Conservation (phyloP, 2,797 vertebrate species). For the Delichon dasypus region DNA sequence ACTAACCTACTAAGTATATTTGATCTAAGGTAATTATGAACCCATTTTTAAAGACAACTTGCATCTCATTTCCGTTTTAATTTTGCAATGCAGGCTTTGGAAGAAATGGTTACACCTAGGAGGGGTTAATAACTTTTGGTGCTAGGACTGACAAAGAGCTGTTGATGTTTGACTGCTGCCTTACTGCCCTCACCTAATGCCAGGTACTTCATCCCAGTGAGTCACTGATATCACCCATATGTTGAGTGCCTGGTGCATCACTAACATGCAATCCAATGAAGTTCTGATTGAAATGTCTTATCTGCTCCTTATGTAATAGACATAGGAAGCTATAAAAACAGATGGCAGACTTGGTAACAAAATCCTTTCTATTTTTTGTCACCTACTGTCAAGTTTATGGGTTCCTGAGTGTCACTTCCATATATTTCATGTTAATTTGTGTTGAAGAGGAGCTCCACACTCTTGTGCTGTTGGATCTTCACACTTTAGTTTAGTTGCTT, state of each 20-base stretch:
- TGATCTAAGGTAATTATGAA: neutral
- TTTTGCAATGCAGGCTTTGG: neutral
- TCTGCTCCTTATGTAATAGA: neutral
- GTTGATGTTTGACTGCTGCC: neutral
- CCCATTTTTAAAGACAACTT: neutral
- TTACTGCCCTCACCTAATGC: neutral
- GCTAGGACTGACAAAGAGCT: neutral
- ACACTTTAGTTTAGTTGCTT: neutral
- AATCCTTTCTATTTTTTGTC: slow-evolving; percentile 20
- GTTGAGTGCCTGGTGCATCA: neutral
- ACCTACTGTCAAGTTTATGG: neutral
- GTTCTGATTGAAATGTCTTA: neutral
- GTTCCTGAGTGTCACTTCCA: neutral
- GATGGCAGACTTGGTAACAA: neutral
- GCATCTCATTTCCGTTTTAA: neutral
- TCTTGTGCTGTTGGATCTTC: neutral
- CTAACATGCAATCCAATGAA: neutral
- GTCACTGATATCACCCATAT: neutral
- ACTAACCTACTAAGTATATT: neutral
- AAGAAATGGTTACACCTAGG: neutral
- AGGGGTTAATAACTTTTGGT: neutral
- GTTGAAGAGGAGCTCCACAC: neutral
- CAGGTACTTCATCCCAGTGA: neutral
- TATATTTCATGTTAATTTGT: neutral
- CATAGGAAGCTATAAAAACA: neutral